Evolutionary conservation across 2,888 invertebrate genomes (phyloP).

Genomic region (Bellardia pandia): DNA sequence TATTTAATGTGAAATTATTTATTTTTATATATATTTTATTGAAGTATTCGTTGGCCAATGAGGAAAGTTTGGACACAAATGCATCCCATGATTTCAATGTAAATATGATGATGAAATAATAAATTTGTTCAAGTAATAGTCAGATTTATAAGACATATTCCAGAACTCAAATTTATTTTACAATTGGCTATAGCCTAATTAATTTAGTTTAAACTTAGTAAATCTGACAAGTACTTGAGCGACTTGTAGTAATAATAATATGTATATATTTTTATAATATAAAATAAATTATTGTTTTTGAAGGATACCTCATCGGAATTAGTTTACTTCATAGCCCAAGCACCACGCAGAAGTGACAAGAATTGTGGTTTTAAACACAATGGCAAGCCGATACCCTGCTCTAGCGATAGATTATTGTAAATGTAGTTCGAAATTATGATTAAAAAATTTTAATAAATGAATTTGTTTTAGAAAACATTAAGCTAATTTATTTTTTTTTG

Average conservation of each 20-base stretch:
- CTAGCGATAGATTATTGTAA: constrained; percentile 39
- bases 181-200: too few species aligned
- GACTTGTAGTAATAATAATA: not conserved
- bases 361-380: constrained; percentile 67
- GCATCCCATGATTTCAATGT: constrained; percentile 36
- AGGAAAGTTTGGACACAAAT: constrained; percentile 14
- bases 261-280: too few species aligned
- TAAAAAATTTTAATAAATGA: not conserved
- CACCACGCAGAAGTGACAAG: constrained; percentile 55
- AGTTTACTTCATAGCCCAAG: constrained; percentile 59
- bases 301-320: constrained; percentile 45
- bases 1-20: constrained; percentile 39
- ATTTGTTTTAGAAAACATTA: too few species aligned
- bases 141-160: not conserved
- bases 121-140: not conserved
- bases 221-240: too few species aligned
- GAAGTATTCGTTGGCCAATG: constrained; percentile 12
- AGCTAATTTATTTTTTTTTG: too few species aligned
- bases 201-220: too few species aligned
- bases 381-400: constrained; percentile 61
- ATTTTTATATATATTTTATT: constrained; percentile 57
- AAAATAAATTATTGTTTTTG: not conserved
- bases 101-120: constrained; percentile 30
- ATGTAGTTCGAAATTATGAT: not conserved
- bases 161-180: too few species aligned